phyloP scores from a whole-genome alignment of 2,797 vertebrate genomes.

The Thripadectes ignobilis region DNA sequence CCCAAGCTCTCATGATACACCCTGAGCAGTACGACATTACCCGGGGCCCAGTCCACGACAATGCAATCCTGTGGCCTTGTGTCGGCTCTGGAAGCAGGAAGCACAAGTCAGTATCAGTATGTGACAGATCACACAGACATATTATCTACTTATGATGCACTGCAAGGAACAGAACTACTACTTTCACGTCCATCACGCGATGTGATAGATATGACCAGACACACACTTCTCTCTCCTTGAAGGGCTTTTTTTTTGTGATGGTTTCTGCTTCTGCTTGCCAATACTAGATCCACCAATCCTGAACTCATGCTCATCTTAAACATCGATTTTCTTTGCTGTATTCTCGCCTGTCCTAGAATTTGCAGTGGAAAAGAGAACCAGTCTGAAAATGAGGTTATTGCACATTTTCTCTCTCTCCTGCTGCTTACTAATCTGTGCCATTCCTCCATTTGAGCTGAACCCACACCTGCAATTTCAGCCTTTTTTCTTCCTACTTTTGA shows the following conservation, averaged over 20 bases:
- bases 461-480: constrained; percentile 67
- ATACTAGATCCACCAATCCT: background rate
- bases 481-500: constrained; percentile 62
- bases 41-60: background rate
- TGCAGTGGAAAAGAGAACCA: constrained; percentile 33
- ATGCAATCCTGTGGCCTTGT: background rate
- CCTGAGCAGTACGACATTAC: background rate
- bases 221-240: background rate
- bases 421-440: constrained; percentile 57
- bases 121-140: background rate
- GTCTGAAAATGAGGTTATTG: constrained; percentile 51
- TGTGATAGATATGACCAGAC: background rate
- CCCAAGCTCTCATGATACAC: background rate
- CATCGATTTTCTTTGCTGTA: background rate
- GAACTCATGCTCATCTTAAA: background rate
- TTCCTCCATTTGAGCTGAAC: constrained; percentile 49
- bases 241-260: background rate
- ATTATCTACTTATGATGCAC: background rate
- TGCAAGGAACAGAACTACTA: background rate
- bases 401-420: constrained; percentile 37
- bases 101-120: background rate
- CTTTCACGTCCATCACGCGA: rapidly evolving
- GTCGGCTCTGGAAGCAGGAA: constrained; percentile 1
- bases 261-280: background rate
- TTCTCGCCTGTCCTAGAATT: constrained; percentile 26